Base-by-base conservation (phyloP, 2,797 vertebrate species). In the Botia almorhae region DNA sequence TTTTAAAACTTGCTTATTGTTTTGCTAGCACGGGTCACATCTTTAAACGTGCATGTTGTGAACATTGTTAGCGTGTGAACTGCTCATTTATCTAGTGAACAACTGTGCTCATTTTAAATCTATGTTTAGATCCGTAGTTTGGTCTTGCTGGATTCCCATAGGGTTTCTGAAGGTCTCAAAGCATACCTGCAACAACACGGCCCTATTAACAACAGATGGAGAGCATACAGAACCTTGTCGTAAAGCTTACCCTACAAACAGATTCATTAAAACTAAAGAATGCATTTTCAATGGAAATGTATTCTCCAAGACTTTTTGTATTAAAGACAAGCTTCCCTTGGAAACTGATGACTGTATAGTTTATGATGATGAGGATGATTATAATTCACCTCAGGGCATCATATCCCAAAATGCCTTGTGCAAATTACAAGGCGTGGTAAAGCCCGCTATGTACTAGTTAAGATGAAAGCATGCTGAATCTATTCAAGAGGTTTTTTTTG, bases 391-490 rank as follows among this genome's bases (percentile, higher is more conserved):
- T 74, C 63, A 60, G 53, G 63, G 53, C 70, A 58, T 78, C n/a
- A 55, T 55, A 76, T 81, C 78, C 73, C 80, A 72, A 82, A 81
- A 76, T 68, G 61, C 76, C 73, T 78, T 78, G 50, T 63, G 76
- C 61, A 84, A 81, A 83, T 83, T 82, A 83, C 69, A 88, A 81
- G 83, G 81, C 69, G 4, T 46, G 14, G 75, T 39, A 26, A 68
- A 79, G 80, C 23, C 58, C 2, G 58, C 69, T 65, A 50, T 63
- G 75, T 79, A 23, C 63, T 68, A 76, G 73, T 79, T 79, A 72
- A 71, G 60, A 71, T 63, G 77, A 79, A 19, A 43, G 60, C 55
- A 79, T 64, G 19, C 2, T 23, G 61, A 46, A 29, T 68, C 51
- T 77, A 71, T 81, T 81, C 36, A 58, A 74, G 53, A 79, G 33